Base-by-base conservation (phyloP, 2,888 invertebrate species). In the Cosmia pyralina region DNA sequence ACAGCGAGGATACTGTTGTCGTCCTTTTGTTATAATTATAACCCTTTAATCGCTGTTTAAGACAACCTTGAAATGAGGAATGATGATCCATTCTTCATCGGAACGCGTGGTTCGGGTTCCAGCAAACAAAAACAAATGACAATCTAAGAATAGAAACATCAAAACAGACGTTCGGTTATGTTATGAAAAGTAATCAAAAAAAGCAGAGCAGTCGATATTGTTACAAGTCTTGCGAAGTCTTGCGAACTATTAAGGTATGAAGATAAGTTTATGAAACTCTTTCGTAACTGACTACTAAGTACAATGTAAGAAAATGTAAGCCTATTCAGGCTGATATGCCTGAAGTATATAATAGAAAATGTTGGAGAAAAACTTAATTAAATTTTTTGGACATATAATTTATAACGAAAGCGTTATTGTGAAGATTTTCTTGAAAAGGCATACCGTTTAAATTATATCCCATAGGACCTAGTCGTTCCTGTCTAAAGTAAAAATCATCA, bases 221-320 rank as follows among this genome's bases (percentile, higher is more conserved):
- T 46, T 53, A 38, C 50, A 59, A 66, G 72, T 66, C 38, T 62
- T 57, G 53, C 72, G 11, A 71, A 81, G 65, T 48, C 22, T 57
- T n/a, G n/a, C n/a, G 68, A 69, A 81, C 58, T 66, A 62, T 48
- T 60, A n/a, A n/a, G n/a, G n/a, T n/a, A 70, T 64, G 71, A 64
- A 77, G 64, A 78, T 59, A 76, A 81, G 60, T 77, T 67, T 67
- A 60, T 46, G 38, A 58, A 75, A 76, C 59, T 68, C 71, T 74
- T 62, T 74, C 11, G 55, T 60, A 70, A 72, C 57, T n/a, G 46
- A 53, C 65, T 64, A 48, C 22, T 78, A 71, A 75, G 75, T 59
- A 66, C 65, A 34, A 28, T 81, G 68, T 75, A 67, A 72, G 53
- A 34, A 46, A 65, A 62, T 71, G 38, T 65, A 65, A 78, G 72